A percentile compares a stretch with the other conserved stretches of the same genome.
Evolutionary conservation across 2,113 vertebrate genomes (phyloP).

Genomic region (Paraplagusia blochii): DNA sequence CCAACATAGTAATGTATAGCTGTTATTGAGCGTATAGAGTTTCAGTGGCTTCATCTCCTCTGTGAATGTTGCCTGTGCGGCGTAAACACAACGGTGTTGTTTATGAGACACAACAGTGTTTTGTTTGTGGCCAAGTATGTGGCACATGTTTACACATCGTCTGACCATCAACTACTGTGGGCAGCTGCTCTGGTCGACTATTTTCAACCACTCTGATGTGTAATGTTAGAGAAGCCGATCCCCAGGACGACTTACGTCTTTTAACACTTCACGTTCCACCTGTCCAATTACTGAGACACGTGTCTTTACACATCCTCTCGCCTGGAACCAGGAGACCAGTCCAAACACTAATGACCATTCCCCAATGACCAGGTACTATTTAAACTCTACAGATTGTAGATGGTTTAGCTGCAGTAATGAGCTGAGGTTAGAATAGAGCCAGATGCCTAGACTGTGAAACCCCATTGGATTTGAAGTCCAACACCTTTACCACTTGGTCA

Average conservation of each 20-base stretch:
- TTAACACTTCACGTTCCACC: conserved; percentile 43
- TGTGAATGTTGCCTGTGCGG: neutral
- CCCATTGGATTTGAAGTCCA: no score
- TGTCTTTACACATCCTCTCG: conserved; percentile 44
- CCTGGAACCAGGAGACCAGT: conserved; percentile 25
- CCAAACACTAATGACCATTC: conserved; percentile 16
- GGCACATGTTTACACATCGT: conserved; percentile 1
- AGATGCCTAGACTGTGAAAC: no score
- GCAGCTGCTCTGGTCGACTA: conserved; percentile 53
- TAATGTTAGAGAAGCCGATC: conserved; percentile 58
- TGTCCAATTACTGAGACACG: conserved; percentile 51
- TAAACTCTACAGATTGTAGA: conserved; percentile 18
- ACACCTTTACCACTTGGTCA: no score
- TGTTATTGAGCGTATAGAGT: conserved; percentile 4
- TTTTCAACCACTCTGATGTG: conserved; percentile 64
- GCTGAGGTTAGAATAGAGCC: no score
- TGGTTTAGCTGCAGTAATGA: no score
- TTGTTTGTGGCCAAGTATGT: conserved; percentile 44
- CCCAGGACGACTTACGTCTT: conserved; percentile 56
- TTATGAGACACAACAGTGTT: conserved; percentile 38
- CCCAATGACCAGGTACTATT: conserved; percentile 26
- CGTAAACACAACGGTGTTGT: conserved; percentile 13
- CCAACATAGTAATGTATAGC: neutral
- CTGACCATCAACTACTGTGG: conserved; percentile 62
- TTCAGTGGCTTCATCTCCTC: conserved; percentile 3